These are phyloP conservation scores for Sebastes hubbsi DNA, from an alignment of 2,797 vertebrate genomes.

Conservation along the genomic window DNA sequence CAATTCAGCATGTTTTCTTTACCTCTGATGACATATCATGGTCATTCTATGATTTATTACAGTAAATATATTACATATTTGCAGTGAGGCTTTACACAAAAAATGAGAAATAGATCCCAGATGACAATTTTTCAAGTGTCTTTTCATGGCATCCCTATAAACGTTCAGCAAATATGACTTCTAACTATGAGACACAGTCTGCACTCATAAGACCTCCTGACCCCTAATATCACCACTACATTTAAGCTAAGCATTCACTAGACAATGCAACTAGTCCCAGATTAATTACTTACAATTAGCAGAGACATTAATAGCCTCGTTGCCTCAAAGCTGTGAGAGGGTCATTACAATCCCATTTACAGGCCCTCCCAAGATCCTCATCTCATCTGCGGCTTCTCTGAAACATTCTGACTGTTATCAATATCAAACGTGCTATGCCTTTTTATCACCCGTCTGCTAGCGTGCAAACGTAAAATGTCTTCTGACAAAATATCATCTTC, in stretches of 20 bases:
- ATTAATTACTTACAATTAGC: not conserved
- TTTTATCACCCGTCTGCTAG: not conserved
- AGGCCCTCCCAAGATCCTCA: not conserved
- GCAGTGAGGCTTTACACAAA: not conserved
- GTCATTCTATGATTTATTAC: too few relatives aligned
- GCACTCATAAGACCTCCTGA: not conserved
- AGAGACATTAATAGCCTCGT: not conserved
- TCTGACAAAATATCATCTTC: not conserved
- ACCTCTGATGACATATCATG: too few relatives aligned
- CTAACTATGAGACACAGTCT: not conserved
- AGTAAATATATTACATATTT: too few relatives aligned
- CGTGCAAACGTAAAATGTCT: not conserved
- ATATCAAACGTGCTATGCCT: not conserved
- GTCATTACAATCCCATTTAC: not conserved
- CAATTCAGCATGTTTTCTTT: too few relatives aligned
- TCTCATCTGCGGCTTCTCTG: not conserved
- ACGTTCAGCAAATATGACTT: not conserved
- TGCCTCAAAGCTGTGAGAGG: not conserved
- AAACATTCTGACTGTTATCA: not conserved
- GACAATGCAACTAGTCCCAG: not conserved
- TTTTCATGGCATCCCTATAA: not conserved
- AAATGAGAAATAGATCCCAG: not conserved
- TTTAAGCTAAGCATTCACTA: not conserved
- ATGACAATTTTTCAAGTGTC: not conserved
- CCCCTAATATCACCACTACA: not conserved